A percentile compares a stretch with the other conserved stretches of the same genome.
Evolutionary conservation across 2,797 vertebrate species (phyloP).

Genomic region (Macropodus opercularis): DNA sequence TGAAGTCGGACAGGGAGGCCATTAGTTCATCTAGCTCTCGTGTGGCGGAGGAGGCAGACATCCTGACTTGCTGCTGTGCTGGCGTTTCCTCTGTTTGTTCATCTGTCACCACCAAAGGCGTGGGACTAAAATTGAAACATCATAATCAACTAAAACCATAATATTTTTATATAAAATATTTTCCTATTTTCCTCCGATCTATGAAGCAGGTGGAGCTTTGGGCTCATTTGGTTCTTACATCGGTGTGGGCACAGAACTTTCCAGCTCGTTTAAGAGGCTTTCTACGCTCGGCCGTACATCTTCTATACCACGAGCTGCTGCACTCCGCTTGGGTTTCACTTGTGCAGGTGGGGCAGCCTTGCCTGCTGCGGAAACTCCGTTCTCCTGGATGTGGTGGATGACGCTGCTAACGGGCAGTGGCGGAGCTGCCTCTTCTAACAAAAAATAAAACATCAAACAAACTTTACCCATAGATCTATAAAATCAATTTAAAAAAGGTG

Average conservation of each 20-base stretch:
- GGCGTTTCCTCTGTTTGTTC: slow-evolving; percentile 80
- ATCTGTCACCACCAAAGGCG: slow-evolving; percentile 83
- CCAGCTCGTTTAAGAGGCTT: slow-evolving; percentile 92
- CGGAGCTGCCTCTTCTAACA: slow-evolving; percentile 76
- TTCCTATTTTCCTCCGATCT: neutral
- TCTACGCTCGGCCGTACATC: slow-evolving; percentile 92
- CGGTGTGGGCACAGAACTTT: slow-evolving; percentile 90
- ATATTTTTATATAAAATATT: neutral
- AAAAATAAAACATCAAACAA: slow-evolving; percentile 9
- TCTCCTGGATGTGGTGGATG: slow-evolving; percentile 87
- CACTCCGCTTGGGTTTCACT: slow-evolving; percentile 88
- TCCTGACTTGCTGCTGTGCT: slow-evolving; percentile 91
- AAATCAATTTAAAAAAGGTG: neutral
- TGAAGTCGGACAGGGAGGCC: slow-evolving; percentile 98
- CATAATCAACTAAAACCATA: neutral
- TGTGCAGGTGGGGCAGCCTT: slow-evolving; percentile 76
- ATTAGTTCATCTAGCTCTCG: slow-evolving; percentile 97
- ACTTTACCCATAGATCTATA: neutral
- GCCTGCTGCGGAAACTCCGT: slow-evolving; percentile 75
- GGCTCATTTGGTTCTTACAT: slow-evolving; percentile 79
- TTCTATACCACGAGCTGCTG: slow-evolving; percentile 79
- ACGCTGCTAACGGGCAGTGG: slow-evolving; percentile 78
- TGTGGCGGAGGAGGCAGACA: slow-evolving; percentile 97
- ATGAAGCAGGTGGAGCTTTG: neutral
- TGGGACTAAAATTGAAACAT: slow-evolving; percentile 78